These are phyloP conservation scores for Charadrius vociferus DNA, from an alignment of 2,113 vertebrate genomes.

Conservation along the genomic window DNA sequence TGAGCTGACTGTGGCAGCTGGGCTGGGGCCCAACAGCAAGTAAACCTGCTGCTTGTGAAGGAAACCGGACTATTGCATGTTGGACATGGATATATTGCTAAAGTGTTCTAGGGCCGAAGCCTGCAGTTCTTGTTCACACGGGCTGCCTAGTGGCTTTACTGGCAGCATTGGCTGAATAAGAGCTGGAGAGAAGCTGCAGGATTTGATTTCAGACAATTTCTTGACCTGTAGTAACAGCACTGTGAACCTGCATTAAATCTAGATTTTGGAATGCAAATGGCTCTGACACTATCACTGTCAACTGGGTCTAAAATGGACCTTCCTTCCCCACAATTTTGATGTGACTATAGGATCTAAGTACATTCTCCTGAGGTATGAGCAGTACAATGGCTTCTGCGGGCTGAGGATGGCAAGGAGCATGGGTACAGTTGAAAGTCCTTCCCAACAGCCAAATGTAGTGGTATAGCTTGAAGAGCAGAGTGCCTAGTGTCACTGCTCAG, in stretches of 20 bases:
- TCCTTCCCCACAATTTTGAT: background rate
- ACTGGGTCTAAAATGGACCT: background rate
- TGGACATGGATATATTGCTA: background rate
- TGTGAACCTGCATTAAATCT: background rate
- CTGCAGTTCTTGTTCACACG: background rate
- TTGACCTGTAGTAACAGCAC: background rate
- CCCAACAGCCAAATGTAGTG: background rate
- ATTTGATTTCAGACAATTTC: background rate
- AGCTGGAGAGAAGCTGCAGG: background rate
- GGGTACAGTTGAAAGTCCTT: background rate
- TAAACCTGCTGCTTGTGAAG: background rate
- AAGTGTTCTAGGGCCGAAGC: background rate
- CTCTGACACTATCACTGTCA: background rate
- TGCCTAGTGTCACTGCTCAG: background rate
- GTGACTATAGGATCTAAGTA: background rate
- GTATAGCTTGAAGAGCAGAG: background rate
- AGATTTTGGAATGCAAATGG: background rate
- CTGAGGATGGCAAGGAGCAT: background rate
- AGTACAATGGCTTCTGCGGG: background rate
- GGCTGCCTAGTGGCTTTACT: background rate
- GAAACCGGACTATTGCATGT: background rate
- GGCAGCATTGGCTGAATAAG: background rate
- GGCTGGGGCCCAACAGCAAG: background rate
- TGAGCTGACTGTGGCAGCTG: background rate
- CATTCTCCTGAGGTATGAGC: background rate